Evolutionary conservation across 92 coral and sea anemone genomes (phyloP).

Genomic region (Parazoanthus darwini): DNA sequence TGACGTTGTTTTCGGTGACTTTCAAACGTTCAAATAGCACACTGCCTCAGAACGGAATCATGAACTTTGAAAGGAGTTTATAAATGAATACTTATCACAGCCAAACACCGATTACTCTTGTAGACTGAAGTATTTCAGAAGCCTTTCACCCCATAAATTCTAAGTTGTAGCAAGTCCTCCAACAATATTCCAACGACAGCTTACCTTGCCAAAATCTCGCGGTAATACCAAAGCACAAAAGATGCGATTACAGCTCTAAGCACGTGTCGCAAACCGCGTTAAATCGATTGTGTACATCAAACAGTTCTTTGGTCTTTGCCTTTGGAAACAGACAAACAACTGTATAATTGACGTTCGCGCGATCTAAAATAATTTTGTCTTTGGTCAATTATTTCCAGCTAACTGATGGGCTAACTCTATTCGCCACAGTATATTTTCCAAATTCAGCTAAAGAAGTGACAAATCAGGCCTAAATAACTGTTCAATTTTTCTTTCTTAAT

Average conservation of each 20-base stretch:
- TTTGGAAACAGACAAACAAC: neutral
- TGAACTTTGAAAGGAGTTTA: no score
- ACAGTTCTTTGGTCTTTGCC: neutral
- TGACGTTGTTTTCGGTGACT: neutral
- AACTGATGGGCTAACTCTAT: neutral
- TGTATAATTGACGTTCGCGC: neutral
- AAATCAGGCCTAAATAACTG: neutral
- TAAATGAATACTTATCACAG: neutral
- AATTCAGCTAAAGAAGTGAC: neutral
- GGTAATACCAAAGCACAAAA: neutral
- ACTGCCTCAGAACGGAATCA: neutral
- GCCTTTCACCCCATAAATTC: neutral
- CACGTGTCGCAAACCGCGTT: constrained; percentile 27
- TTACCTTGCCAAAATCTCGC: neutral
- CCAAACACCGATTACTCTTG: neutral
- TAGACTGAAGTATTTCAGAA: neutral
- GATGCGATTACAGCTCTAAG: neutral
- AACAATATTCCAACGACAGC: neutral
- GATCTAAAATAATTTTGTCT: no score
- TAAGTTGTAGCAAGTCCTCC: neutral
- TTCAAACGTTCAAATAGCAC: neutral
- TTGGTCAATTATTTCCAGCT: neutral
- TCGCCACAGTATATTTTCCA: neutral
- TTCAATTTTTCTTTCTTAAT: neutral
- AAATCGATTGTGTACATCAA: neutral